phyloP scores from a whole-genome alignment of 2,888 invertebrate genomes.

The Alloscopus bannaensis region DNA sequence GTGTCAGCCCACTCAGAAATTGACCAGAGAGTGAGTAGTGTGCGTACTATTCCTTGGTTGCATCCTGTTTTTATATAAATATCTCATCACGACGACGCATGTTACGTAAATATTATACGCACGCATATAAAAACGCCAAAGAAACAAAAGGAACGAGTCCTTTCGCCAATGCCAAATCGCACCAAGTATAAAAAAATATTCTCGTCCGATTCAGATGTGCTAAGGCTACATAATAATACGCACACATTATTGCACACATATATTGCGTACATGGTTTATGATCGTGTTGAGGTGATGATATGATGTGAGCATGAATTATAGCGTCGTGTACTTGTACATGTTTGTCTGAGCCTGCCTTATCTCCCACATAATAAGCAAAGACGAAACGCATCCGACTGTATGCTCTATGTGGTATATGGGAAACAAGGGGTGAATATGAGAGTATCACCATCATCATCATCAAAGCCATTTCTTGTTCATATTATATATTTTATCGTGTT shows the following conservation, averaged over 20 bases:
- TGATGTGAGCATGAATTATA: constrained; percentile 53
- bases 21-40: not conserved
- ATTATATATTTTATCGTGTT: constrained; percentile 6
- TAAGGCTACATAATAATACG: not conserved
- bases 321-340: not conserved
- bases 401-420: no score
- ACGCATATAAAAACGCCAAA: not conserved
- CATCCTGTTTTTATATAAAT: not conserved
- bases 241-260: constrained; percentile 3
- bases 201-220: not conserved
- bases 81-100: not conserved
- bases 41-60: not conserved
- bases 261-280: not conserved
- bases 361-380: no score
- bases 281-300: constrained; percentile 20
- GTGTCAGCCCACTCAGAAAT: no score
- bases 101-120: not conserved
- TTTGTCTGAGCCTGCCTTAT: not conserved
- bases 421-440: no score
- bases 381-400: no score
- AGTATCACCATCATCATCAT: no score
- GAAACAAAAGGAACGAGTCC: constrained; percentile 29
- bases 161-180: constrained; percentile 59
- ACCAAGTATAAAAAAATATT: constrained; percentile 55
- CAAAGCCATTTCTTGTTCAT: not conserved